These are phyloP conservation scores for Loriculus beryllinus DNA, from an alignment of 2,797 vertebrate genomes.

Conservation along the genomic window DNA sequence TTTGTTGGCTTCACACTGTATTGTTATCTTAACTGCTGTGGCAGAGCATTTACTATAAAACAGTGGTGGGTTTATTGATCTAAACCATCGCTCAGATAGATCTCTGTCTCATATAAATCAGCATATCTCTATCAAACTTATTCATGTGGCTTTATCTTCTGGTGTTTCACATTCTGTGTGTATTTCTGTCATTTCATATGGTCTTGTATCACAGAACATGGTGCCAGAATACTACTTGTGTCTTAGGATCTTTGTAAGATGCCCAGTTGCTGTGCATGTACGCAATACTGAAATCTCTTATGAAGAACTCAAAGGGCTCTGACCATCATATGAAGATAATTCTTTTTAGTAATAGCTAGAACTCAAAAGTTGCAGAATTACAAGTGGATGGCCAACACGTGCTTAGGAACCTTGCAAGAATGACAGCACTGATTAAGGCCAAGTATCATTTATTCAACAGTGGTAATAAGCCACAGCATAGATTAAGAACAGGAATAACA, in stretches of 20 bases:
- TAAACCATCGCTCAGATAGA: neutral
- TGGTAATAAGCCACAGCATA: neutral
- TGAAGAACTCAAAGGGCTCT: neutral
- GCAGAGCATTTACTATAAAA: neutral
- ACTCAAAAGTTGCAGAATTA: neutral
- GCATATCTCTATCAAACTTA: neutral
- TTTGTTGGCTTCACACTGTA: neutral
- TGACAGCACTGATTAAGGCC: neutral
- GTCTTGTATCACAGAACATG: neutral
- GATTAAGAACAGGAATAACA: neutral
- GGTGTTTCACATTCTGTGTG: neutral
- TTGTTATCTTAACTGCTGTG: neutral
- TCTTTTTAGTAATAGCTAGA: neutral
- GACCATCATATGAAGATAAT: neutral
- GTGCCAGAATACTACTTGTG: neutral
- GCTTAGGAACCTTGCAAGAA: neutral
- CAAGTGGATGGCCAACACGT: neutral
- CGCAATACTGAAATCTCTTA: neutral
- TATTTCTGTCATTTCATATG: neutral
- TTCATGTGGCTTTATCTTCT: neutral
- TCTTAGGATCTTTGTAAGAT: neutral
- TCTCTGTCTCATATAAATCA: neutral
- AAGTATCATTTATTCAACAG: neutral
- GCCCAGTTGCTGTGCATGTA: neutral
- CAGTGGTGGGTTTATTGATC: neutral